phyloP scores from a whole-genome alignment of 2,888 invertebrate genomes.

The Meloe dianella region DNA sequence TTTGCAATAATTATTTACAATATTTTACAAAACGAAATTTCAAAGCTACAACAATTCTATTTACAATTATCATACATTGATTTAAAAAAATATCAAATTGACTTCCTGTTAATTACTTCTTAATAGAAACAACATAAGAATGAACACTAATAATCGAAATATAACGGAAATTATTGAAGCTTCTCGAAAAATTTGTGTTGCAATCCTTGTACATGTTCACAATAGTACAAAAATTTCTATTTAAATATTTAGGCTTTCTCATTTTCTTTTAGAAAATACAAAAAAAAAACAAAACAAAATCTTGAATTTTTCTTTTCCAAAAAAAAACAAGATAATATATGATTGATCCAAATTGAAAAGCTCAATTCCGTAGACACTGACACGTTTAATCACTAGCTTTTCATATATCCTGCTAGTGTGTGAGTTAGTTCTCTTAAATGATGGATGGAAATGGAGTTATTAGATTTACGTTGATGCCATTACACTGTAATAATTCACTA shows the following conservation, averaged over 20 bases:
- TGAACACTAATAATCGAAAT: not conserved
- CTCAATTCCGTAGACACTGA: conserved; percentile 31
- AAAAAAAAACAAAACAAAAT: no score
- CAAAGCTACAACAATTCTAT: conserved; percentile 14
- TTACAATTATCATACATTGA: conserved; percentile 15
- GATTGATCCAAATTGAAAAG: conserved; percentile 34
- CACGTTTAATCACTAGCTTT: conserved; percentile 27
- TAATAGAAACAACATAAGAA: not conserved
- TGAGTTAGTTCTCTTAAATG: conserved; percentile 35
- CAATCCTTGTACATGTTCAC: no score
- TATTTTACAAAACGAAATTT: conserved; percentile 21
- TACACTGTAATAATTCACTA: conserved; percentile 23
- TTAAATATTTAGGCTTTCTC: no score
- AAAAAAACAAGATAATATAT: no score
- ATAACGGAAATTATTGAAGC: not conserved
- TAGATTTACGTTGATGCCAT: conserved; percentile 28
- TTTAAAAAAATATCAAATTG: conserved; percentile 22
- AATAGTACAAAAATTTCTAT: no score
- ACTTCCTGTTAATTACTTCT: not conserved
- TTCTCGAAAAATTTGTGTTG: no score
- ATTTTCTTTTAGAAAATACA: no score
- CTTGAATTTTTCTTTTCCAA: not conserved
- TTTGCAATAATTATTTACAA: conserved; percentile 21
- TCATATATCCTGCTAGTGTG: conserved; percentile 17
- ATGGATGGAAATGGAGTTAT: conserved; percentile 40